Base-by-base conservation (phyloP, 1,140 invertebrate genomes). In the Sitobion miscanthi region DNA sequence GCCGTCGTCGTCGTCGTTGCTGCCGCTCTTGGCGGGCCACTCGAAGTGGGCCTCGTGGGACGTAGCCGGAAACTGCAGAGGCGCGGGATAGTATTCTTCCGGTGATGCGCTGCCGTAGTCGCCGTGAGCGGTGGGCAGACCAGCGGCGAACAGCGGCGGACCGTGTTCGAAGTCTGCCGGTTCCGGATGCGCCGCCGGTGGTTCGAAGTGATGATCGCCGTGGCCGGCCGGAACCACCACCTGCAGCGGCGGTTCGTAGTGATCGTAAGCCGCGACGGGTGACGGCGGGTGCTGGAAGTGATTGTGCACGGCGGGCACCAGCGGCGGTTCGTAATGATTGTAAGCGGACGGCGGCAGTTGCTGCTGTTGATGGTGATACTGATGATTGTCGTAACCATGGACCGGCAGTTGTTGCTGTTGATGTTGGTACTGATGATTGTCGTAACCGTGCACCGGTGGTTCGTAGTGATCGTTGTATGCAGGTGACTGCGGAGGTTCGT, bases 61-160 rank as follows among this genome's bases (percentile, higher is more conserved):
- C 20, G 45, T 35, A 11, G 21, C 49, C 45, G 91, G 91, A 9
- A 93, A 93, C 14, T 83, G 91, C 23, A 93, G 21, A 1, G 82
- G 91, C 9, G 35, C 45, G 35, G 91, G 35, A 57, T 93, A 54
- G 82, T 93, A 93, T 85, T 93, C n/a, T 52, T 93, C 77, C 6
- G 82, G 91, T 23, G 91, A 54, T n/a, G 77, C 82, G 49, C 91
- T 93, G 1, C 91, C 91, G 91, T 93, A 93, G 23, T 93, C 91
- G 14, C 77, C 91, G 21, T 93, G 91, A 8, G 49, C 49, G 49
- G 91, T 86, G 47, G 69, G 82, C 21, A 83, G 23, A 11, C 82
- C 49, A 14, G 30, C 90, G 69, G 45, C 90, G 90, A 82, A 92
- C 7, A 62, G 88, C 54, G 86, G 54, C 4, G 52, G 54, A n/a